A percentile compares a stretch with the other conserved stretches of the same genome.
These are phyloP conservation scores for Rhizomys pruinosus DNA, from an alignment of 2,113 vertebrate genomes.

Conservation along the genomic window DNA sequence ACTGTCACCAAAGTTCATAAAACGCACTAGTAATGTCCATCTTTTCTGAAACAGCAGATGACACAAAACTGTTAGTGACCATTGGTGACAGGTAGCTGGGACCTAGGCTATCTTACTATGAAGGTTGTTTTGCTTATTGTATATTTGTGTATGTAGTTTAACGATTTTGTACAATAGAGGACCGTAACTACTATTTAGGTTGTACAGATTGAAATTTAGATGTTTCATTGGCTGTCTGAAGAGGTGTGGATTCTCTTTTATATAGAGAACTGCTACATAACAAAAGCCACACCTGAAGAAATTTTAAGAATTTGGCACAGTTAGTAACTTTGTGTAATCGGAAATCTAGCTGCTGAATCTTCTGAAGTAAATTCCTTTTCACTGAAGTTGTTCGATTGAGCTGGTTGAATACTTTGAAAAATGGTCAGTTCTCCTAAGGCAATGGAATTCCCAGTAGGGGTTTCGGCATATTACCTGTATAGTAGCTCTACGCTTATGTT, in stretches of 20 bases:
- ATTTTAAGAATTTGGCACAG: conserved; percentile 90
- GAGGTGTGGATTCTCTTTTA: conserved; percentile 87
- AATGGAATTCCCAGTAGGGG: conserved; percentile 83
- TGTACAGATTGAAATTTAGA: conserved; percentile 90
- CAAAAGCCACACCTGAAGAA: conserved; percentile 89
- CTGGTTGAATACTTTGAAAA: conserved; percentile 90
- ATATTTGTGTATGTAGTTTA: conserved; percentile 99
- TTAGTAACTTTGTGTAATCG: conserved; percentile 88
- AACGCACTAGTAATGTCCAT: conserved; percentile 75
- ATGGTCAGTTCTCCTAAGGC: conserved; percentile 86
- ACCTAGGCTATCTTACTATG: conserved; percentile 85
- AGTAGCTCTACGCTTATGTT: conserved; percentile 94
- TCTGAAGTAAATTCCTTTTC: conserved; percentile 91
- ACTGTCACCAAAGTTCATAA: conserved; percentile 85
- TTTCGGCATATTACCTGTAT: conserved; percentile 93
- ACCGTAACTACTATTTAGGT: conserved; percentile 93
- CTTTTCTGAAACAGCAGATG: too few relatives aligned
- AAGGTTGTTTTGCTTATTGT: conserved; percentile 92
- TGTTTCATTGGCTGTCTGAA: conserved; percentile 89
- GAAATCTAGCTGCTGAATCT: conserved; percentile 90
- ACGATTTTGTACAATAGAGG: conserved; percentile 97
- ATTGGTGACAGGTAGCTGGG: conserved; percentile 84
- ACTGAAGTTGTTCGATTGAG: conserved; percentile 88
- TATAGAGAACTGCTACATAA: conserved; percentile 77
- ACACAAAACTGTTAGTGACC: conserved; percentile 80